These are phyloP conservation scores for Thamnaconus septentrionalis DNA, from an alignment of 2,113 vertebrate species.

Conservation along the genomic window DNA sequence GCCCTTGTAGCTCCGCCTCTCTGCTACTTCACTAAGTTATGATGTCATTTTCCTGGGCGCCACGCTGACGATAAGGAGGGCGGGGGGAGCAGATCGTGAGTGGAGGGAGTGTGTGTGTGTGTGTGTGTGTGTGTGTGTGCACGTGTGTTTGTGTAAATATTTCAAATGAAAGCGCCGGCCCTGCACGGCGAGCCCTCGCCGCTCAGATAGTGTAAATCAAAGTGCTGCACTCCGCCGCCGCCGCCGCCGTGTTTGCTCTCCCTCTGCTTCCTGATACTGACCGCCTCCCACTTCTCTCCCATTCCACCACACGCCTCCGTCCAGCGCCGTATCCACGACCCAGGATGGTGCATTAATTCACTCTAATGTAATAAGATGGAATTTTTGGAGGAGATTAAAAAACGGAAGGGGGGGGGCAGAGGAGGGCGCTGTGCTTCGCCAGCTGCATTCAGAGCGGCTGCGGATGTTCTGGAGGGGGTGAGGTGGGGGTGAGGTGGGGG, in stretches of 20 bases:
- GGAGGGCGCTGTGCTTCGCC: neutral
- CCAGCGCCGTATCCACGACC: neutral
- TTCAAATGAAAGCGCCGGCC: slow-evolving; percentile 29
- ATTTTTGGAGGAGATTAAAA: neutral
- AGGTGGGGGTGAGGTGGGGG: neutral
- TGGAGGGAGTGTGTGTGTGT: neutral
- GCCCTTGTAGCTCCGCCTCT: slow-evolving; percentile 38
- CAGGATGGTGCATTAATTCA: neutral
- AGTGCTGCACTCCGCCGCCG: neutral
- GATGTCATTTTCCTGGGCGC: slow-evolving; percentile 57
- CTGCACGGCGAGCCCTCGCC: neutral
- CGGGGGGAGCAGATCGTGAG: slow-evolving; percentile 13
- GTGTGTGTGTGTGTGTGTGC: no score
- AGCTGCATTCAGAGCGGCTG: slow-evolving; percentile 13
- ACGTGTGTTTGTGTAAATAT: no score
- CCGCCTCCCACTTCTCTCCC: no score
- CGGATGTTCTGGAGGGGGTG: slow-evolving; percentile 15
- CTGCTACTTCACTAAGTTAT: slow-evolving; percentile 56
- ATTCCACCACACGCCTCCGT: no score
- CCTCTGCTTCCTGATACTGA: no score
- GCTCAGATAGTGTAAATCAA: slow-evolving; percentile 20
- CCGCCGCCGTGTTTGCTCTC: no score
- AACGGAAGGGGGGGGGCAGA: no score
- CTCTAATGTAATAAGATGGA: neutral
- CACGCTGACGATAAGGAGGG: slow-evolving; percentile 44